Evolutionary conservation across 2,797 vertebrate genomes (phyloP), one percentile per base, ranked within the genome.

Genomic region (Benthosema pterotum): DNA sequence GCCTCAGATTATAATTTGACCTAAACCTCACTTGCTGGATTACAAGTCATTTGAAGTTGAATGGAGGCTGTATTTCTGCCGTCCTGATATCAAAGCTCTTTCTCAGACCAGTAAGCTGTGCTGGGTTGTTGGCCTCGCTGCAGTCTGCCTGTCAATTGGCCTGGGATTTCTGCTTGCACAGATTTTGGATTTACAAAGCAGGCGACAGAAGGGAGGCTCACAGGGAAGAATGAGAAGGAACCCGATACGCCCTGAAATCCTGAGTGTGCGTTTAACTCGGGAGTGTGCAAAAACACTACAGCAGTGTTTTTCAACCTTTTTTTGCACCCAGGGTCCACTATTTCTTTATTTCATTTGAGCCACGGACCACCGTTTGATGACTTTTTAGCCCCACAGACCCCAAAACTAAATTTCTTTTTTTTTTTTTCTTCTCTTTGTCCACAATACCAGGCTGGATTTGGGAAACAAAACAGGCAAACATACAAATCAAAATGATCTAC

Each of bases 81-180:
- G 49, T 62, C 67, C 56, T 62, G 65, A 82, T 74, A 75, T 75
- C 60, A 52, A 71, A 77, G 56, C 57, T 63, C 47, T 38, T 25
- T 5, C 22, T 5, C 50, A 32, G 38, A 67, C 42, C 82, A 74
- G 71, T 65, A 52, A 75, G 74, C 72, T 55, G 59, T 14, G 54
- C 42, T 54, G 62, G 62, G 64, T 63, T 61, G 18, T 63, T 72
- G 77, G 65, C 63, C 55, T 48, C 49, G 4, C 47, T 7, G 52
- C 55, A 47, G 59, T 19, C 63, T 50, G 59, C 25, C 63, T 57
- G 80, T 72, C 82, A 88, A 72, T 78, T 83, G 83, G 82, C 77
- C 4, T 63, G 87, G 81, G 73, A 87, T 92, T 93, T 94, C 90
- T 92, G 92, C 90, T 92, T 87, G 79, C 90, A 88, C 92, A 89